These are phyloP conservation scores for Hemistola chrysoprasaria DNA, from an alignment of 2,888 invertebrate genomes.

Conservation along the genomic window DNA sequence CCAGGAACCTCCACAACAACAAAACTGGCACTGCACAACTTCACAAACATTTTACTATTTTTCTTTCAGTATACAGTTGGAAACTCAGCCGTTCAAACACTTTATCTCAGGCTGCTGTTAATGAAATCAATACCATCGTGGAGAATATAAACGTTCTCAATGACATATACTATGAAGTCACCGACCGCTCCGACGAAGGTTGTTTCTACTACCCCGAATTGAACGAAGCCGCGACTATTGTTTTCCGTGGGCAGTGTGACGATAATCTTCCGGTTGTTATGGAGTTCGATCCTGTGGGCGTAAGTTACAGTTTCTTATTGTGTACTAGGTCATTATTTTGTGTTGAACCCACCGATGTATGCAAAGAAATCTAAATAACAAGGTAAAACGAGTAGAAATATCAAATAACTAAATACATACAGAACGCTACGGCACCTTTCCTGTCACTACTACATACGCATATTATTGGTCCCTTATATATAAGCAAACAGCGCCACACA, in stretches of 20 bases:
- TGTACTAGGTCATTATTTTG: no score
- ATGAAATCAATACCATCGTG: conserved; percentile 29
- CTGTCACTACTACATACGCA: no score
- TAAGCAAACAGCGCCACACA: no score
- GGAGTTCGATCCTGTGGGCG: conserved; percentile 37
- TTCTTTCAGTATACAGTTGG: conserved; percentile 59
- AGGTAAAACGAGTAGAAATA: no score
- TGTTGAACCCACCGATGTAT: no score
- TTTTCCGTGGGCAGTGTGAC: conserved; percentile 45
- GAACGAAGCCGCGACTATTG: conserved; percentile 24
- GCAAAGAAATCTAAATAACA: no score
- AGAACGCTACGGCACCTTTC: no score
- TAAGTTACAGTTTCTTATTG: conserved; percentile 24
- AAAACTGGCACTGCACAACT: no score
- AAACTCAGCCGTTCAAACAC: conserved; percentile 46
- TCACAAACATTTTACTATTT: no score
- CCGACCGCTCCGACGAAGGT: conserved; percentile 35
- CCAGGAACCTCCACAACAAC: no score
- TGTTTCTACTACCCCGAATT: conserved; percentile 48
- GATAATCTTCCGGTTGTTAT: conserved; percentile 51
- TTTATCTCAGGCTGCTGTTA: conserved; percentile 25
- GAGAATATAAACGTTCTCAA: conserved; percentile 34
- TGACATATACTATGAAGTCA: conserved; percentile 36
- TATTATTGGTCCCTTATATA: no score
- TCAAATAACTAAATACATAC: no score